phyloP scores from a whole-genome alignment of 2,113 vertebrate species.

The Himantopus leucocephalus region DNA sequence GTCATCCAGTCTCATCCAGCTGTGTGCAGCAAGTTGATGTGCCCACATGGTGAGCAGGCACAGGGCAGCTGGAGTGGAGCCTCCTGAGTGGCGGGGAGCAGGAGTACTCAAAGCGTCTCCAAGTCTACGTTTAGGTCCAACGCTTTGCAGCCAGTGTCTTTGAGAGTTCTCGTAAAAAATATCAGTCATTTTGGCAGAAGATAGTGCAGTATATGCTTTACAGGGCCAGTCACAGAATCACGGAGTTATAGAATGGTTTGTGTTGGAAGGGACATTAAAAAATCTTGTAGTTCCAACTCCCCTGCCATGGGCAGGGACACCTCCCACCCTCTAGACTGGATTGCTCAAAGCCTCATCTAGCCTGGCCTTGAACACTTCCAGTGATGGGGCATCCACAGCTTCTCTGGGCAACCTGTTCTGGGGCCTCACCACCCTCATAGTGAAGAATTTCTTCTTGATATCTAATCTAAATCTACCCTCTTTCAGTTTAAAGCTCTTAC shows the following conservation, averaged over 20 bases:
- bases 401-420: not conserved
- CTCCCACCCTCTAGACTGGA: not conserved
- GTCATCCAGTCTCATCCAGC: not conserved
- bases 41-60: not conserved
- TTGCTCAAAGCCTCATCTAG: not conserved
- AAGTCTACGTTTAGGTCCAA: not conserved
- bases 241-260: not conserved
- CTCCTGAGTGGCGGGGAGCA: not conserved
- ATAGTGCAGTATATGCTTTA: not conserved
- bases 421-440: not conserved
- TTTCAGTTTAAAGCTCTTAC: not conserved
- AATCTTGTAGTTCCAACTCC: not conserved
- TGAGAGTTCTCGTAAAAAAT: not conserved
- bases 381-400: not conserved
- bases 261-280: not conserved
- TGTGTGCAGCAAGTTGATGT: fast-evolving
- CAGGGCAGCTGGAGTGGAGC: not conserved
- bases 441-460: not conserved
- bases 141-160: not conserved
- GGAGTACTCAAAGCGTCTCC: not conserved
- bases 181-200: not conserved
- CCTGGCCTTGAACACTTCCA: not conserved
- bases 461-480: not conserved
- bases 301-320: not conserved
- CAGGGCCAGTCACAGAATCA: not conserved